Evolutionary conservation across 30 jellyfish, hydroid and myxozoan genomes (phyloP), one percentile per base, ranked within the genome.

Genomic region (Aurelia coerulea): DNA sequence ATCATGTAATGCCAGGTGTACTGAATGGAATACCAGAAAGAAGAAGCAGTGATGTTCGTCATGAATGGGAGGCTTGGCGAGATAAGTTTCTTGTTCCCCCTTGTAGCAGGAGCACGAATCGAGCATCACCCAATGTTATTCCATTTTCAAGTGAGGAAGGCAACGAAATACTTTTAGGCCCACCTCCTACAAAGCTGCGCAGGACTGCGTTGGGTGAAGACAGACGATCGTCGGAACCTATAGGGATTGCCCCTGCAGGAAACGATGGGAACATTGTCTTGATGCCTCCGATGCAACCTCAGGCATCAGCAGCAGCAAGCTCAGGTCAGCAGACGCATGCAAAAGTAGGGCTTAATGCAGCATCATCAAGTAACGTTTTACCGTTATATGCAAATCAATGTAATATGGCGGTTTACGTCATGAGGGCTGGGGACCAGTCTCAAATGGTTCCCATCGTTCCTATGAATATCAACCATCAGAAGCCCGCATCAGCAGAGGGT

Each of bases 321-420:
- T 46, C 56, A 5, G 56, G 56, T 1, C 56, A 46, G 56, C 56
- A 5, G 13, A 46, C 56, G 12, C 74, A 34, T 34, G 52, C 74
- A 33, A n/a, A 19, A 8, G 10, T 72, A 1, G 14, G 34, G 29
- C 65, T 15, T 10, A 37, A 19, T 11, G 31, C 16, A 15, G 13
- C 63, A 3, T 62, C 68, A 15, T 42, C 78, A n/a, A 62, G 53
- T 76, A 63, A 31, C 31, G 78, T 62, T 17, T 23, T 70, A 14
- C 80, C 80, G 2, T 19, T 70, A 35, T 19, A 60, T 11, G 73
- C 89, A 17, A 79, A 79, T 49, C 89, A 70, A 9, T 79, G 74
- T 13, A 79, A 79, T 71, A 79, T 79, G 89, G 89, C 89, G 1
- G 89, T 79, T 34, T 79, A 79, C 23, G 89, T 79, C 29, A 17